Evolutionary conservation across 2,797 vertebrate genomes (phyloP).

Genomic region (Trachops cirrhosus): DNA sequence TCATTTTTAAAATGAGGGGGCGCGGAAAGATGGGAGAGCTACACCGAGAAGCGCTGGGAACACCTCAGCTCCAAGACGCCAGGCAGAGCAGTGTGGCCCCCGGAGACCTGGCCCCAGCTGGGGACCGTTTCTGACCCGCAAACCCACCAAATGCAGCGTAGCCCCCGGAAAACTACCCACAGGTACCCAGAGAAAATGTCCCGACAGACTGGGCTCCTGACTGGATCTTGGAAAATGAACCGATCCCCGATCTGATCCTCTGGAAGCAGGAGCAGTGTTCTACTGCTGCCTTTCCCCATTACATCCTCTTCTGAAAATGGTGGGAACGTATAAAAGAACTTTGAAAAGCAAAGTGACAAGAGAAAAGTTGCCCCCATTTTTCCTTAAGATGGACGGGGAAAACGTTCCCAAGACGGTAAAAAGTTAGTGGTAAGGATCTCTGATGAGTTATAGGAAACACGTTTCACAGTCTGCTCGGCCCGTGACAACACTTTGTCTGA

Average conservation of each 20-base stretch:
- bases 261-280: neutral
- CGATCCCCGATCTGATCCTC: neutral
- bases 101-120: neutral
- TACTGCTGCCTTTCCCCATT: neutral
- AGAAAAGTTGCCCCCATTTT: neutral
- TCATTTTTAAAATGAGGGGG: neutral
- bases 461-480: accelerated
- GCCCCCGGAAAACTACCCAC: neutral
- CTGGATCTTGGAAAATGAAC: neutral
- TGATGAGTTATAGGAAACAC: neutral
- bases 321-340: neutral
- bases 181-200: neutral
- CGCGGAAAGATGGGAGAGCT: neutral
- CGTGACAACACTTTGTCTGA: neutral
- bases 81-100: neutral
- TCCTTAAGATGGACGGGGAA: neutral
- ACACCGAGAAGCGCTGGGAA: neutral
- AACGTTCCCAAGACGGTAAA: neutral
- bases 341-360: neutral
- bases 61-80: neutral
- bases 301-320: neutral
- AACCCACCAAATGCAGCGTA: neutral
- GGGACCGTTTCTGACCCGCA: neutral
- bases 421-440: neutral
- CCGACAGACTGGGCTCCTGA: neutral